Conservation (phyloP, 2,113 vertebrate genomes). For the Tapirus terrestris region DNA sequence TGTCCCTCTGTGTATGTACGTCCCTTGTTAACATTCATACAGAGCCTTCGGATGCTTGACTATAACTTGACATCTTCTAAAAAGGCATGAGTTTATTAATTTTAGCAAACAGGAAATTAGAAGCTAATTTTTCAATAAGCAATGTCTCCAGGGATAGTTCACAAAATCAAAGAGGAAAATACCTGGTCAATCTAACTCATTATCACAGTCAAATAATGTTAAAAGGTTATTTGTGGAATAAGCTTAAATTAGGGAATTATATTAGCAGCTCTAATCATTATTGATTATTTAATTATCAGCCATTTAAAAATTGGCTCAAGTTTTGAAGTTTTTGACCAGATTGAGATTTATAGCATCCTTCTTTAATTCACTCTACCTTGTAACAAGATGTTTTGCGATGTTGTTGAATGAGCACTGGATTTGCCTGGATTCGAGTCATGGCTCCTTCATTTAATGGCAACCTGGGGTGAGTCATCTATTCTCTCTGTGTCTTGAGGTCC, state of each 20-base stretch:
- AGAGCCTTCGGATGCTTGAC: neutral
- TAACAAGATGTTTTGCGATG: neutral
- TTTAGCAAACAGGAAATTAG: slow-evolving; percentile 53
- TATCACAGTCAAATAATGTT: slow-evolving; percentile 58
- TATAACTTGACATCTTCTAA: neutral
- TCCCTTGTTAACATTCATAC: neutral
- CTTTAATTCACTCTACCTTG: neutral
- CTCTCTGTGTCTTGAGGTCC: neutral
- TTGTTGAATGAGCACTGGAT: neutral
- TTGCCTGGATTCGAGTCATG: neutral
- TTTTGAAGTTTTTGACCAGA: neutral
- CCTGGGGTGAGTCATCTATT: neutral
- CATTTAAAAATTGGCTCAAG: neutral
- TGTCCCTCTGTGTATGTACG: neutral
- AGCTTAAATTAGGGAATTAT: neutral
- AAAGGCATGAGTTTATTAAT: neutral
- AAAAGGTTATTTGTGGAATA: slow-evolving; percentile 38
- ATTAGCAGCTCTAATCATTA: neutral
- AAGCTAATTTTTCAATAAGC: slow-evolving; percentile 68
- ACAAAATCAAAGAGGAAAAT: slow-evolving; percentile 63
- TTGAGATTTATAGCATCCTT: neutral
- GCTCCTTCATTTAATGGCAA: neutral
- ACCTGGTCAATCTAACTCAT: slow-evolving; percentile 65
- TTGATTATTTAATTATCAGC: neutral
- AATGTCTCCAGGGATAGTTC: neutral